Percentiles rank a stretch among this genome's conserved stretches.
Conservation (phyloP, 37 sponge, comb jelly and placozoan genomes). For the Diacarnus erythraeanus region DNA sequence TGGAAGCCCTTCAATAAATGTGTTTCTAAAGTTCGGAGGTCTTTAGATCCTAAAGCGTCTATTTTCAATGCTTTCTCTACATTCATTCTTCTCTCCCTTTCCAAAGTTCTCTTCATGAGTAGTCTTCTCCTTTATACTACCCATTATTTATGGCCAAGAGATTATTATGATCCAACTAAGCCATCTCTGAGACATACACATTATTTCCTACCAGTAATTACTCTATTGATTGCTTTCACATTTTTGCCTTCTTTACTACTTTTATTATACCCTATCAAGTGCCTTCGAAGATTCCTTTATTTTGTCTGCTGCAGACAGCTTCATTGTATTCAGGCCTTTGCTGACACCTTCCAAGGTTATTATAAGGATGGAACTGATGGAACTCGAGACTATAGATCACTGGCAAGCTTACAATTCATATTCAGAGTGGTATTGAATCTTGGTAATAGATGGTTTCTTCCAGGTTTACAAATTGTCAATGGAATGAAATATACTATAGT, state of each 20-base stretch:
- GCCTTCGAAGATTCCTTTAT: background rate
- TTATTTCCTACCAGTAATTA: slow-evolving; percentile 33
- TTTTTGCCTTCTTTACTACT: slow-evolving; percentile 45
- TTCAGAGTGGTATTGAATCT: too few species aligned
- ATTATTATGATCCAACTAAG: too few species aligned
- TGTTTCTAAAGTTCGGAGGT: too few species aligned
- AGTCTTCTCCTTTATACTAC: too few species aligned
- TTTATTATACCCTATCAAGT: slow-evolving; percentile 9
- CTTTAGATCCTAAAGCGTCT: too few species aligned
- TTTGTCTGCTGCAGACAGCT: background rate
- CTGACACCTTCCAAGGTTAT: slow-evolving; percentile 60
- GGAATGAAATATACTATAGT: too few species aligned
- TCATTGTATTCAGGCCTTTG: slow-evolving; percentile 5
- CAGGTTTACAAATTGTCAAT: too few species aligned
- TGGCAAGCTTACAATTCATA: slow-evolving; percentile 54
- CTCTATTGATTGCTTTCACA: slow-evolving; percentile 11
- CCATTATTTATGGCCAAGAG: too few species aligned
- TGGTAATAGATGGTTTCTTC: too few species aligned
- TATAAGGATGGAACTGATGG: slow-evolving; percentile 58
- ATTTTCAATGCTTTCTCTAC: too few species aligned
- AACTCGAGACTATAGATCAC: slow-evolving; percentile 42
- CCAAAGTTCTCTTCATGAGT: background rate
- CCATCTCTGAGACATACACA: slow-evolving; percentile 4
- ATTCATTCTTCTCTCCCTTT: background rate
- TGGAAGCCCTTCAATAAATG: background rate